Conservation (phyloP, 2,113 vertebrate genomes). For the Bos javanicus region DNA sequence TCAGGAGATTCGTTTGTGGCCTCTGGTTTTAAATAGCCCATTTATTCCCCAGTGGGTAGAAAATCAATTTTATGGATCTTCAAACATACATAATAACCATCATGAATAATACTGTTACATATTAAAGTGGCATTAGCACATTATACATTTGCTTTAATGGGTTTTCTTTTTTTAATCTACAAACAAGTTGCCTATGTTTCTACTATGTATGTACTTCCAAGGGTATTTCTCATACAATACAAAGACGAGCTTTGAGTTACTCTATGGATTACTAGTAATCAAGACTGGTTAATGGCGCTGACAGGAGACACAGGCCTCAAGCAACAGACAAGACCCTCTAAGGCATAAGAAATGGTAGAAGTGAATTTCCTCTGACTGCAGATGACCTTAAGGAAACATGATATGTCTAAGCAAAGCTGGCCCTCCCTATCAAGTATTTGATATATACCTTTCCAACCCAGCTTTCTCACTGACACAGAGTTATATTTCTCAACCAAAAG, state of each 20-base stretch:
- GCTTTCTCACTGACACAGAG: background rate
- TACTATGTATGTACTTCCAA: background rate
- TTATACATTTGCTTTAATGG: constrained; percentile 5
- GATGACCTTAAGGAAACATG: background rate
- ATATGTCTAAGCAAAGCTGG: background rate
- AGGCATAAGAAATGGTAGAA: background rate
- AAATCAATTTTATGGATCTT: constrained; percentile 62
- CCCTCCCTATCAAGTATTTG: background rate
- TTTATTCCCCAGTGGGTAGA: constrained; percentile 55
- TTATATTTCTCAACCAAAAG: background rate
- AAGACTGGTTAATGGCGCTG: background rate
- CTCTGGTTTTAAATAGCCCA: constrained; percentile 49
- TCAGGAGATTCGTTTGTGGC: constrained; percentile 56
- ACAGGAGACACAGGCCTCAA: background rate
- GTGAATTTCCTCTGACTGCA: background rate
- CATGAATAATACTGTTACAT: constrained; percentile 18
- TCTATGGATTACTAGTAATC: background rate
- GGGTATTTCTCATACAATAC: background rate
- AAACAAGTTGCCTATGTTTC: background rate
- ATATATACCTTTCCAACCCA: background rate
- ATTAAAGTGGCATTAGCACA: constrained; percentile 23
- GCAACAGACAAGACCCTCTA: background rate
- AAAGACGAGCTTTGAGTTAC: background rate
- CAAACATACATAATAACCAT: constrained; percentile 51
- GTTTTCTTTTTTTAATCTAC: background rate